Conservation (phyloP, 2,113 vertebrate species). For the Gnathonemus longibarbis region DNA sequence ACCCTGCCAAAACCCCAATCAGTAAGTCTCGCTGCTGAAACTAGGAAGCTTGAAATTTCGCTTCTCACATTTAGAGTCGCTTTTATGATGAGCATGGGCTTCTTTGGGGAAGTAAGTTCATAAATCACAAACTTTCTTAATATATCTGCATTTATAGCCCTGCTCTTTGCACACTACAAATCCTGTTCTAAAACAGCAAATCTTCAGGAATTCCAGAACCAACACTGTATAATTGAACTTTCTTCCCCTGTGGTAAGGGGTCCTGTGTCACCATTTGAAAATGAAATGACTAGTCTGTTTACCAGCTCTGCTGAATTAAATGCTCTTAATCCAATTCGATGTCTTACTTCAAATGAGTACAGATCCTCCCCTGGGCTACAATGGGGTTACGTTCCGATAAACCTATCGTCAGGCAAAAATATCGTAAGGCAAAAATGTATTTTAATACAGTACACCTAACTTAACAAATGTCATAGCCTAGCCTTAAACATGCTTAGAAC, state of each 20-base stretch:
- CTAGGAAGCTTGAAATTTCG: neutral
- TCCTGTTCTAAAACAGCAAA: slow-evolving; percentile 7
- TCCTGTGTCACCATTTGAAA: neutral
- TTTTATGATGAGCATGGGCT: neutral
- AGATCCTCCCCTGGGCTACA: too few relatives aligned
- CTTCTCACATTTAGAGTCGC: neutral
- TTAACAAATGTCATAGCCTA: neutral
- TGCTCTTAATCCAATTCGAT: neutral
- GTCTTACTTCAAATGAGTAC: neutral
- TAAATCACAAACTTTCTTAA: slow-evolving; percentile 1
- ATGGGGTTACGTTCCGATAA: too few relatives aligned
- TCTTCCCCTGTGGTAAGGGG: neutral
- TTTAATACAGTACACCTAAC: too few relatives aligned
- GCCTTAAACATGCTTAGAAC: too few relatives aligned
- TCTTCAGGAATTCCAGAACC: slow-evolving; percentile 22
- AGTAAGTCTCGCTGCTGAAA: neutral
- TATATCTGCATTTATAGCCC: slow-evolving; percentile 23
- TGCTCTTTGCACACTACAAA: slow-evolving; percentile 1
- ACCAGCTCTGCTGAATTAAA: neutral
- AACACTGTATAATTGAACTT: neutral
- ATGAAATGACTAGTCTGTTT: neutral
- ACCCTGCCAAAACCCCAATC: neutral
- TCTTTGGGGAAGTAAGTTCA: neutral
- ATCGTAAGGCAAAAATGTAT: too few relatives aligned
- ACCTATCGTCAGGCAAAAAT: too few relatives aligned